A percentile compares a stretch with the other conserved stretches of the same genome.
phyloP scores from a whole-genome alignment of 2,797 vertebrate species.

The Pseudochromis fuscus region DNA sequence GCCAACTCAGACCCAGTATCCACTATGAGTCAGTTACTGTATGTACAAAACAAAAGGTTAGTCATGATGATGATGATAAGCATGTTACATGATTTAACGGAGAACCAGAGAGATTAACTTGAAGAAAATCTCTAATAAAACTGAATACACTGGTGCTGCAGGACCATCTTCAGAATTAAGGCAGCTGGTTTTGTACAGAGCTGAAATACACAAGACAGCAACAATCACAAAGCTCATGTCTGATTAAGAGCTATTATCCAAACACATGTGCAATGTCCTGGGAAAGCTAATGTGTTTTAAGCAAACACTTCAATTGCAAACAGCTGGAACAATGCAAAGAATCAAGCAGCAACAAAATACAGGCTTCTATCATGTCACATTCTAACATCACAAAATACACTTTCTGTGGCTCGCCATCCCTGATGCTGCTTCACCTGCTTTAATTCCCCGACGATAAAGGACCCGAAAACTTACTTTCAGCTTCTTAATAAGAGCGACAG shows the following conservation, averaged over 20 bases:
- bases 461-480: constrained; percentile 23
- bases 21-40: background rate
- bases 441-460: constrained; percentile 5
- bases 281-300: constrained; percentile 30
- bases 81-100: constrained; percentile 20
- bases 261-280: constrained; percentile 50
- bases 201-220: constrained; percentile 52
- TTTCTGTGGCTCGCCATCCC: constrained; percentile 16
- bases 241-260: constrained; percentile 53
- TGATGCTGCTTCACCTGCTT: constrained; percentile 23
- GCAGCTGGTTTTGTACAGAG: constrained; percentile 60
- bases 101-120: background rate
- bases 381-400: constrained; percentile 49
- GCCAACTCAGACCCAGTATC: background rate
- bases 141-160: constrained; percentile 57
- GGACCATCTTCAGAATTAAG: constrained; percentile 66
- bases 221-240: constrained; percentile 50
- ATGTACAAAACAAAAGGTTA: constrained; percentile 1
- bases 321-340: constrained; percentile 29
- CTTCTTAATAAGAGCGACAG: too few relatives aligned
- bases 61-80: constrained; percentile 12
- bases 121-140: background rate
- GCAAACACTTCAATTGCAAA: constrained; percentile 4
- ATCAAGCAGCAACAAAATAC: constrained; percentile 37
- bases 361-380: constrained; percentile 35